phyloP scores from a whole-genome alignment of 1,140 invertebrate genomes.

The Cyrtorhinus lividipennis region DNA sequence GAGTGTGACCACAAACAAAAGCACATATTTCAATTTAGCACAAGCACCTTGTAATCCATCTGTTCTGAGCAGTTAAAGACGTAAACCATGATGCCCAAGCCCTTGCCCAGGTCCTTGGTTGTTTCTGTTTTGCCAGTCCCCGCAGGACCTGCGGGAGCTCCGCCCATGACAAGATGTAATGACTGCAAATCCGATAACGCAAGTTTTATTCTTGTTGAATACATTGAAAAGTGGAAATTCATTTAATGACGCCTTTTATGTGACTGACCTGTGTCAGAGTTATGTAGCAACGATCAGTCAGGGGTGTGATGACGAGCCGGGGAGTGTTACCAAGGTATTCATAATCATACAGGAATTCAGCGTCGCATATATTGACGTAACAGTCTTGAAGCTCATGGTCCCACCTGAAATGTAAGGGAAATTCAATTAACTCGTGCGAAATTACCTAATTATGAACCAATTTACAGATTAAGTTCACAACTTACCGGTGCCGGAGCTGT shows the following conservation, averaged over 20 bases:
- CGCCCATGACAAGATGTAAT: constrained; percentile 79
- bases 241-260: neutral
- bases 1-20: neutral
- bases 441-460: neutral
- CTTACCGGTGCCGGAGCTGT: constrained; percentile 64
- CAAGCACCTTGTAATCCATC: constrained; percentile 72
- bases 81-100: constrained; percentile 83
- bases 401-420: constrained; percentile 40
- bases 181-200: constrained; percentile 35
- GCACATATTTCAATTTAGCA: neutral
- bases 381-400: constrained; percentile 67
- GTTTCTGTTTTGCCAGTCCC: constrained; percentile 87
- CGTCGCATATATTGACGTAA: constrained; percentile 85
- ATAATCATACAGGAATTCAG: constrained; percentile 60
- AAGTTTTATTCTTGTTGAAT: neutral
- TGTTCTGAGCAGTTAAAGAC: constrained; percentile 94
- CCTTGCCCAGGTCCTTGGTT: constrained; percentile 77
- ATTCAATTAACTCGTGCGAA: neutral
- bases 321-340: constrained; percentile 75
- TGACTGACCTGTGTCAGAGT: constrained; percentile 55
- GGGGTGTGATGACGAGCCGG: constrained; percentile 66
- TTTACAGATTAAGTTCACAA: neutral
- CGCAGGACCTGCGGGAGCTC: constrained; percentile 65
- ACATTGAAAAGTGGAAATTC: neutral
- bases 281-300: constrained; percentile 81